Evolutionary conservation across 2,797 vertebrate species (phyloP), one percentile per base, ranked within the genome.

Genomic region (Alosa sapidissima): DNA sequence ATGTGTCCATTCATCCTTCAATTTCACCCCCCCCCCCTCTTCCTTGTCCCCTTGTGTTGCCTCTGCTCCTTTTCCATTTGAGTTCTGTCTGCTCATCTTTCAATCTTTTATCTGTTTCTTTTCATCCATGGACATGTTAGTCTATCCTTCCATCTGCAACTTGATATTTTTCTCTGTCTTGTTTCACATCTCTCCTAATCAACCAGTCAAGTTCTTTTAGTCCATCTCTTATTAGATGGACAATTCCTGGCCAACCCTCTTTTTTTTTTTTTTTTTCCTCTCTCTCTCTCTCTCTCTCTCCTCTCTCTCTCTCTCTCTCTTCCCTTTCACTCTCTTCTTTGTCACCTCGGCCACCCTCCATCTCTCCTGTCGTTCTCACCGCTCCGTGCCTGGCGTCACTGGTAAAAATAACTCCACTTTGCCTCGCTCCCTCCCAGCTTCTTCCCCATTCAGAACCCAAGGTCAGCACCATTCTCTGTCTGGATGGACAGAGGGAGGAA

Each of bases 1-100:
- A 86, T 68, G 84, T 87, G 87, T 90, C 87, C 82, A 88, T 88
- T 87, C 84, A 1, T 55, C 41, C 28, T 5, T 7, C 1, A 24
- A 81, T 33, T 5, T 24, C 21, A 84, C 24, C 21, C 60, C 11
- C 28, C 13, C 9, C 33, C 51, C 13, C 16, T n/a, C 45, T 36
- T 55, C 54, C 4, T 55, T 1, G 24, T 28, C 16, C 33, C 21
- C 58, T 62, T 65, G 10, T 8, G 19, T 65, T 24, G 49, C 36
- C 49, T 65, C 58, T 51, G 10, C 48, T 58, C 54, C 62, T 84
- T 9, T 9, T 19, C 19, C 54, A 45, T 41, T 41, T 41, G 41
- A 41, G 16, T 2, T 55, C 54, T 19, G 1, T 21, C 54, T 51
- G 1, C 28, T 82, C 52, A 47, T 28, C 45, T 14, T 41, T 21